phyloP scores from a whole-genome alignment of 2,113 vertebrate species.

The Sus scrofa region T2T-Sscrofa CM000819.6:23412001-23412500 shows the following conservation, averaged over 20 bases:
- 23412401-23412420: constrained; percentile 72
- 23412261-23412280: constrained; percentile 69
- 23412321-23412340: constrained; percentile 83
- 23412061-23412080: neutral
- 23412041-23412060: no score
- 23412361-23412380: constrained; percentile 55
- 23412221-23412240: constrained; percentile 80
- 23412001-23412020: neutral
- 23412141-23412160: neutral
- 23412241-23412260: constrained; percentile 70
- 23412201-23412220: constrained; percentile 74
- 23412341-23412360: constrained; percentile 86
- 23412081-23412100: neutral
- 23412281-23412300: constrained; percentile 69
- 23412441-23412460: constrained; percentile 82
- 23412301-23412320: constrained; percentile 75
- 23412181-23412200: constrained; percentile 64
- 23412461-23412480: constrained; percentile 53
- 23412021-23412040: neutral
- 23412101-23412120: neutral
- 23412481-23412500: neutral
- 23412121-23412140: neutral
- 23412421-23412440: constrained; percentile 73
- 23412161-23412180: constrained; percentile 63
- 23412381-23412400: constrained; percentile 80